Base-by-base conservation (phyloP, 2,888 invertebrate species). In the Coenonympha arcania region DNA sequence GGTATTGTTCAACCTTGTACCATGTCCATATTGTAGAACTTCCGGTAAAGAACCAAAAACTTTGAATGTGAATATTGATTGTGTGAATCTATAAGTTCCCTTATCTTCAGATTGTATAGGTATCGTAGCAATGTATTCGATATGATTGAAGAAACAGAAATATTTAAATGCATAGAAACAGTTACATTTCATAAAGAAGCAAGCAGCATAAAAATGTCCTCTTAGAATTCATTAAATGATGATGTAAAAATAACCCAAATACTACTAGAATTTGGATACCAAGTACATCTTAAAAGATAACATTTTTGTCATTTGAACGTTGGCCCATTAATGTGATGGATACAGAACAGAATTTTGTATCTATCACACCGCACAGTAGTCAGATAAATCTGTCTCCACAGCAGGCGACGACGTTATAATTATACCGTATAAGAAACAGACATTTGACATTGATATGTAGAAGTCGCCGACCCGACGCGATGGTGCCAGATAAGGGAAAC, bases 381-480 rank as follows among this genome's bases (percentile, higher is more conserved):
- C 13, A 40, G 36, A 53, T 50, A 46, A 53, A 49, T 44, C 40
- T 49, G 46, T 46, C 37, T 33, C 33, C 50, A 20, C 41, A 15
- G 9, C 44, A 28, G 53, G 42, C 53, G 43, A 37, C 44, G 44
- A 43, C 42, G 41, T 19, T 46, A 45, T 53, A 46, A 49, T 53
- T 36, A 42, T 37, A 48, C 34, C 16, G 31, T 13, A 47, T 42
- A 49, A 49, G 53, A 24, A 53, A 30, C 39, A 28, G 45, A 37
- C 45, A 43, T 6, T 44, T 47, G 52, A 52, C 52, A 50, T 55
- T 52, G 55, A 55, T 55, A 49, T 36, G 49, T 37, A 48, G 37
- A 15, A 20, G 43, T 20, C 43, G 34, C 28, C 40, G 51, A 45
- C 48, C 48, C 45, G 43, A 45, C 48, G 45, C 45, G 43, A 43